These are phyloP conservation scores for Acanthosoma haemorrhoidale DNA, from an alignment of 2,888 invertebrate genomes.

Conservation along the genomic window DNA sequence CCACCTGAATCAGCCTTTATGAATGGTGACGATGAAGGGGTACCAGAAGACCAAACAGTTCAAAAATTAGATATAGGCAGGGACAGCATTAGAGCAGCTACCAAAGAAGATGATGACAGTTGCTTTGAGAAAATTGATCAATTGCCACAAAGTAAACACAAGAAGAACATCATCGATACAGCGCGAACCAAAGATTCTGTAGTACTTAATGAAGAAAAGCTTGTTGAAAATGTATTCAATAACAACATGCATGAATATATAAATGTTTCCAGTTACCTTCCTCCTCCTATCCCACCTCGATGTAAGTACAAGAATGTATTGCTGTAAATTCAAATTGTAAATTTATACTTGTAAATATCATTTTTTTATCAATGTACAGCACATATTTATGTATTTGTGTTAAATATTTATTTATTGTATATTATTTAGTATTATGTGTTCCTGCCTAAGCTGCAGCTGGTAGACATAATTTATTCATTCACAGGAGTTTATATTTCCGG, in stretches of 20 bases:
- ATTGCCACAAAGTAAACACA: background rate
- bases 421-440: background rate
- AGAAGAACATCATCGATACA: background rate
- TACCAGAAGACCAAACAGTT: background rate
- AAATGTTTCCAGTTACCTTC: slow-evolving; percentile 38
- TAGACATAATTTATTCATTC: background rate
- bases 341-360: background rate
- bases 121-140: background rate
- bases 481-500: background rate
- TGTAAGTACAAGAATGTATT: slow-evolving; percentile 37
- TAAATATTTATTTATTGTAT: slow-evolving; percentile 8
- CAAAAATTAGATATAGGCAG: background rate
- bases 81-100: slow-evolving; percentile 8
- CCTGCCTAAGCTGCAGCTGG: background rate
- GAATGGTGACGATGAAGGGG: slow-evolving; percentile 6
- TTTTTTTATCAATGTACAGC: background rate
- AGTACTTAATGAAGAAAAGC: slow-evolving; percentile 31
- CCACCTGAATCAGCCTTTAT: slow-evolving; percentile 35
- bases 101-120: slow-evolving; percentile 31
- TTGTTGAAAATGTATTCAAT: slow-evolving; percentile 28
- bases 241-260: slow-evolving; percentile 37
- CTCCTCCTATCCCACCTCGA: slow-evolving; percentile 38
- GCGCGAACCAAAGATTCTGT: slow-evolving; percentile 5
- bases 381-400: background rate
- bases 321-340: slow-evolving; percentile 28